A percentile compares a stretch with the other conserved stretches of the same genome.
phyloP scores from a whole-genome alignment of 2,888 invertebrate species.

The Ommatoiulus sabulosus region DNA sequence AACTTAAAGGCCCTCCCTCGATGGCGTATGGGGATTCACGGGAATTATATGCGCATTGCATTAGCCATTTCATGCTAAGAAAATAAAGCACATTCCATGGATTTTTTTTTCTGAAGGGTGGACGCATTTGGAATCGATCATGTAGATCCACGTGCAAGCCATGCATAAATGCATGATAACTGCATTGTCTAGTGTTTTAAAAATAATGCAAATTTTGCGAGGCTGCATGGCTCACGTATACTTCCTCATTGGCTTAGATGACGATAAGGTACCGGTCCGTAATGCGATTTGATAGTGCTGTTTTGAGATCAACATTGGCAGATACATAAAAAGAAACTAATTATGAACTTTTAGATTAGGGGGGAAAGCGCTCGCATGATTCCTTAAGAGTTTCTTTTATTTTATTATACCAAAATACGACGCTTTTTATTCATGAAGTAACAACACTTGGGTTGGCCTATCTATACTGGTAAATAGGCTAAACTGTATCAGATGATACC shows the following conservation, averaged over 20 bases:
- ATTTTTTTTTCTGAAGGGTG: neutral
- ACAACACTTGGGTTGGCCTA: too few relatives aligned
- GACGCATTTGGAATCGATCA: neutral
- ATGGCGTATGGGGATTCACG: neutral
- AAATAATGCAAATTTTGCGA: neutral
- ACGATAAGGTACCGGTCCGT: neutral
- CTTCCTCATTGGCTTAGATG: slow-evolving; percentile 6
- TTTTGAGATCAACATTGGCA: neutral
- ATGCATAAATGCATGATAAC: neutral
- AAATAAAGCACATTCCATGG: slow-evolving; percentile 12
- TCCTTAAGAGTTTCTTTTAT: too few relatives aligned
- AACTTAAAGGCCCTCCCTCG: slow-evolving; percentile 15
- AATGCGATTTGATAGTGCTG: neutral
- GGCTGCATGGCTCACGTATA: neutral
- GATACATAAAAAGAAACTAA: neutral
- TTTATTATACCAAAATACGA: too few relatives aligned
- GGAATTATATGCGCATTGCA: neutral
- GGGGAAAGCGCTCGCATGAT: too few relatives aligned
- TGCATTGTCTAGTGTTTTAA: neutral
- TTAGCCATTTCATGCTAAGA: neutral
- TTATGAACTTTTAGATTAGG: neutral
- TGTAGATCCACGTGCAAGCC: neutral
- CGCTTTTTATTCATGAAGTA: too few relatives aligned
- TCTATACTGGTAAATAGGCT: too few relatives aligned
- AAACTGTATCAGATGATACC: too few relatives aligned